Conservation (phyloP, 37 sponge, comb jelly and placozoan genomes). For the Oscarella lobularis region DNA sequence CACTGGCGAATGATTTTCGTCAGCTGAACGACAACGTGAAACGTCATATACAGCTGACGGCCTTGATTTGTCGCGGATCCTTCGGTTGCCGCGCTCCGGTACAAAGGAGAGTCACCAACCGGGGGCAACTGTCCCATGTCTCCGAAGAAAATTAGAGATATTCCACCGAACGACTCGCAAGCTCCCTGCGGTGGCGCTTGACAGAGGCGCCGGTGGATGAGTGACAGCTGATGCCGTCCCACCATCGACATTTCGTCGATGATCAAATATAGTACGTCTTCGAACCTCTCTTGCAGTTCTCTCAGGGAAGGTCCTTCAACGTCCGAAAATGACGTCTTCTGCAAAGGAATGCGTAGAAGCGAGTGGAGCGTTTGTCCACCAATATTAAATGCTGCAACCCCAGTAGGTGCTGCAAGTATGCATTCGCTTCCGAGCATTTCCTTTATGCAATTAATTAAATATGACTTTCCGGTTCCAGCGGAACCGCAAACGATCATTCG, state of each 20-base stretch:
- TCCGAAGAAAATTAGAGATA: constrained; percentile 16
- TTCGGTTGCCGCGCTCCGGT: background rate
- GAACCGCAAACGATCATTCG: too few relatives aligned
- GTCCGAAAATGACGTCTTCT: background rate
- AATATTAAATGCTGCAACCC: too few relatives aligned
- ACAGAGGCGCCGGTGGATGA: constrained; percentile 15
- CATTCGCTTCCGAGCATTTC: too few relatives aligned
- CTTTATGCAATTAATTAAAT: too few relatives aligned
- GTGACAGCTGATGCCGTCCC: constrained; percentile 8
- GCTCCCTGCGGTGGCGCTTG: constrained; percentile 4
- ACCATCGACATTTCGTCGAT: constrained; percentile 41
- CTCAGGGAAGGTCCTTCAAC: constrained; percentile 11
- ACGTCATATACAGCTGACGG: background rate
- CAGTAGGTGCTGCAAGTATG: too few relatives aligned
- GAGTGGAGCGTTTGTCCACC: constrained; percentile 25
- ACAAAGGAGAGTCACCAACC: constrained; percentile 21
- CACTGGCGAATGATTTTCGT: background rate
- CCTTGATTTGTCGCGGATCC: constrained; percentile 10
- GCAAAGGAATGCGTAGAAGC: constrained; percentile 6
- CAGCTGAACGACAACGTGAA: constrained; percentile 1
- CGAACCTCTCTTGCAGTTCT: constrained; percentile 2
- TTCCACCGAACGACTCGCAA: constrained; percentile 15
- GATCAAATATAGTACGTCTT: constrained; percentile 11
- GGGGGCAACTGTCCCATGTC: constrained; percentile 30
- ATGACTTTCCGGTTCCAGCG: too few relatives aligned